Conservation (phyloP, 1,140 invertebrate genomes). For the Tetranychus cinnabarinus region DNA sequence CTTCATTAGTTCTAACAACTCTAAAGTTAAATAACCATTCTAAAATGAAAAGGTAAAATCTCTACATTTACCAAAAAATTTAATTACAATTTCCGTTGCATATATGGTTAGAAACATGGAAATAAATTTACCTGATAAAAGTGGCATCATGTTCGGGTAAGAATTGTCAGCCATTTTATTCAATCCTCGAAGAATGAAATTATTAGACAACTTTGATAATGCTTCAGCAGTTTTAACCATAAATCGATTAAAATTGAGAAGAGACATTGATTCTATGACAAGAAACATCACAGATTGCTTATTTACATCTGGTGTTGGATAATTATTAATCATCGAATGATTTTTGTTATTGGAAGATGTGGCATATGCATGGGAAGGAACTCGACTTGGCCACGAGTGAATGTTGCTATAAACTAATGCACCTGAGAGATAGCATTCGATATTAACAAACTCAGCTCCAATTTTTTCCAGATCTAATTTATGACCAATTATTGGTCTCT, state of each 20-base stretch:
- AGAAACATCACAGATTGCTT: constrained; percentile 5
- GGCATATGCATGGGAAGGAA: not conserved
- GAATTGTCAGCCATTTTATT: constrained; percentile 24
- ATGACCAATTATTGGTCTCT: not conserved
- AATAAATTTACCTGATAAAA: constrained; percentile 16
- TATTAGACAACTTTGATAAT: not conserved
- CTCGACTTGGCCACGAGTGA: not conserved
- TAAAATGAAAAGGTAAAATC: no score
- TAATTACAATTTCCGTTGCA: no score
- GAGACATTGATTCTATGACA: constrained; percentile 7
- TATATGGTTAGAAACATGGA: no score
- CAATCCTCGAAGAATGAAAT: constrained; percentile 20
- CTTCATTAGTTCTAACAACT: no score
- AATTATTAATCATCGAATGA: not conserved
- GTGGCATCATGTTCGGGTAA: constrained; percentile 22
- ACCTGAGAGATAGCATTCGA: not conserved
- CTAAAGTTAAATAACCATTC: no score
- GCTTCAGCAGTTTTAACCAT: not conserved
- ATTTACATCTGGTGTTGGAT: not conserved
- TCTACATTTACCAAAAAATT: no score
- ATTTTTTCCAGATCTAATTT: not conserved
- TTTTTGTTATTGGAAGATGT: not conserved
- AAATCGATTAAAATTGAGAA: constrained; percentile 4
- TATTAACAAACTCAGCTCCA: not conserved
- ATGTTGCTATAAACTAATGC: not conserved